Percentiles rank a stretch among this genome's conserved stretches.
Evolutionary conservation across 2,888 invertebrate genomes (phyloP).

Genomic region (Drosophila engyochracea): DNA sequence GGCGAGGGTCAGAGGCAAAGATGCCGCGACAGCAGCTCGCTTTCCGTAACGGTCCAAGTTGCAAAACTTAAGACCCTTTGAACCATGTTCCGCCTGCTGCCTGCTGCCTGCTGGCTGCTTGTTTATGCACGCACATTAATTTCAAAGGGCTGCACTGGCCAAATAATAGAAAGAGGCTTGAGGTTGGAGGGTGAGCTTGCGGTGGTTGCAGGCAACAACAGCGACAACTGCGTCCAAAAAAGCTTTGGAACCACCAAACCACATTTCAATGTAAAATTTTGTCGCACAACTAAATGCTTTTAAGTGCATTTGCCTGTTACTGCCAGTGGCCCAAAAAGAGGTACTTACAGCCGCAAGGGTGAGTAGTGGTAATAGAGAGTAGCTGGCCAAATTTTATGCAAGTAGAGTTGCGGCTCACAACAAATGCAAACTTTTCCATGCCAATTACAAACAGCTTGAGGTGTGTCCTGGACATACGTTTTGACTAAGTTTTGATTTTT

Average conservation of each 20-base stretch:
- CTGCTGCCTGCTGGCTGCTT: conserved; percentile 42
- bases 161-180: conserved; percentile 17
- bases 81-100: conserved; percentile 11
- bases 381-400: conserved; percentile 18
- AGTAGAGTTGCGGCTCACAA: conserved; percentile 21
- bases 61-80: conserved; percentile 57
- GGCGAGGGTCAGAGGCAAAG: neutral
- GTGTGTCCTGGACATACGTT: conserved; percentile 11
- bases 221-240: conserved; percentile 24
- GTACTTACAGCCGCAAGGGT: neutral
- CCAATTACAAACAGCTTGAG: conserved; percentile 41
- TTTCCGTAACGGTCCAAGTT: conserved; percentile 48
- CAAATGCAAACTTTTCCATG: conserved; percentile 30
- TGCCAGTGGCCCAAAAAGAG: conserved; percentile 1
- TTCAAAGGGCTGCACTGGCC: conserved; percentile 58
- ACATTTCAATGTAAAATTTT: conserved; percentile 72
- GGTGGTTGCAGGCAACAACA: neutral
- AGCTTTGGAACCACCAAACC: conserved; percentile 56
- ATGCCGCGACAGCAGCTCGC: conserved; percentile 27
- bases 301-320: conserved; percentile 75
- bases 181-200: neutral
- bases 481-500: neutral
- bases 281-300: conserved; percentile 80
- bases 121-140: conserved; percentile 80
- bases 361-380: no score